Evolutionary conservation across 2,113 vertebrate genomes (phyloP), one percentile per base, ranked within the genome.

Genomic region (Octodon degus): DNA sequence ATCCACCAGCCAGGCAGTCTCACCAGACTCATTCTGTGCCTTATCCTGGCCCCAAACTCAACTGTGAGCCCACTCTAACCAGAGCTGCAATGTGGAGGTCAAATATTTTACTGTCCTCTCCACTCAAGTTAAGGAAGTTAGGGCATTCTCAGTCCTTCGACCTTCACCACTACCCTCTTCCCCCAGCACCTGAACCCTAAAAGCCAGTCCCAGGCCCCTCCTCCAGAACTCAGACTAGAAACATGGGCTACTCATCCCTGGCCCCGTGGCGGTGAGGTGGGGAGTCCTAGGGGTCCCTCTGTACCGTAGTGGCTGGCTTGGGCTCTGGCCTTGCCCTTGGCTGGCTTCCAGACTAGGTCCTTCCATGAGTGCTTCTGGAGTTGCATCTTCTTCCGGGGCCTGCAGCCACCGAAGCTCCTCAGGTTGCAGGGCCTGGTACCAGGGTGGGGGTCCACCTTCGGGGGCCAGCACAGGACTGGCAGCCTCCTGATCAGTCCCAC

Each of bases 401-500:
- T 99, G 98, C 0, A 99, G 99, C 92, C 99, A 98, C 84, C 93
- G 98, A 55, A 99, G 98, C 96, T 99, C 99, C 2, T 99, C 99
- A 0, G 99, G 99, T 97, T 98, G 99, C 89, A 99, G 98, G 37
- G 99, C 98, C 40, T 97, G 99, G 98, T 99, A 99, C 99, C 99
- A 99, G 68, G 98, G 65, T 1, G 99, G 99, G 34, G 99, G 98
- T 12, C 97, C 98, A 0, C 98, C 97, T 47, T 99, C 99, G 0
- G 99, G 98, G 67, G 97, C 98, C 97, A 99, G 96, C 97, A 99
- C 99, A 0, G 99, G 99, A 96, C 99, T 99, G 47, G 98, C 98
- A 65, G 98, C 99, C 90, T 99, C 99, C 97, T 99, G 98, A 0
- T 98, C 98, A 0, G 87, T 60, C 11, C 27, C 98, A 74, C 99